Conservation (phyloP, 2,797 vertebrate species). For the Rhinatrema bivittatum region DNA sequence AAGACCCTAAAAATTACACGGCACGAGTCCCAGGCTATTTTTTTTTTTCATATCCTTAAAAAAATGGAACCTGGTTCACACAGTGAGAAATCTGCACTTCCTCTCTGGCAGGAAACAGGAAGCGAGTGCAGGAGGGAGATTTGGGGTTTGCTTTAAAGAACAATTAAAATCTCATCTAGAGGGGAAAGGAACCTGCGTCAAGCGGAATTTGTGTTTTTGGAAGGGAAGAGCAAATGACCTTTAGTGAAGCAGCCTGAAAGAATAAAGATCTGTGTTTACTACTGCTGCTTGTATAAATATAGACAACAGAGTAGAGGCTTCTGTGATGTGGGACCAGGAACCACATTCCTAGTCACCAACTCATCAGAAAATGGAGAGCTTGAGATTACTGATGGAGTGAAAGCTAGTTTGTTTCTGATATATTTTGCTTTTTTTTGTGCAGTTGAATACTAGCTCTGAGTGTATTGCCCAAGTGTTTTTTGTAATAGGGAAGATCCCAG, state of each 20-base stretch:
- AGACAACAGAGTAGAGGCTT: no score
- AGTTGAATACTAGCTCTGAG: no score
- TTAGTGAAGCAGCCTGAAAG: constrained; percentile 47
- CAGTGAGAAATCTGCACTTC: constrained; percentile 67
- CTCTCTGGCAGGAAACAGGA: constrained; percentile 85
- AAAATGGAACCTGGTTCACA: constrained; percentile 30
- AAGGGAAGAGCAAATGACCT: constrained; percentile 68
- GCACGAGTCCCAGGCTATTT: constrained; percentile 24
- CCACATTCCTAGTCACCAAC: no score
- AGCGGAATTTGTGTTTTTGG: constrained; percentile 60
- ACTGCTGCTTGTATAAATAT: constrained; percentile 31
- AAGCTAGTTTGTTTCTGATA: no score
- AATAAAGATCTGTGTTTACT: constrained; percentile 23
- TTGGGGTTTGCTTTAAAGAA: constrained; percentile 64
- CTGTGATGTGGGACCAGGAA: no score
- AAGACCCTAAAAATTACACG: constrained; percentile 11
- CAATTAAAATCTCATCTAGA: constrained; percentile 79
- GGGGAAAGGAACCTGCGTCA: constrained; percentile 91
- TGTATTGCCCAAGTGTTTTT: no score
- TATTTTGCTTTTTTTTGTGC: no score
- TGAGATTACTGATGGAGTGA: no score
- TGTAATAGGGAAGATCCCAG: no score
- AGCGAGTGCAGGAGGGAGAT: constrained; percentile 75
- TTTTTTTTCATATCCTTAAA: constrained; percentile 32
- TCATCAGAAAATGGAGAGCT: no score